Evolutionary conservation across 2,888 invertebrate species (phyloP).

Genomic region (Dolichomitus sp.): DNA sequence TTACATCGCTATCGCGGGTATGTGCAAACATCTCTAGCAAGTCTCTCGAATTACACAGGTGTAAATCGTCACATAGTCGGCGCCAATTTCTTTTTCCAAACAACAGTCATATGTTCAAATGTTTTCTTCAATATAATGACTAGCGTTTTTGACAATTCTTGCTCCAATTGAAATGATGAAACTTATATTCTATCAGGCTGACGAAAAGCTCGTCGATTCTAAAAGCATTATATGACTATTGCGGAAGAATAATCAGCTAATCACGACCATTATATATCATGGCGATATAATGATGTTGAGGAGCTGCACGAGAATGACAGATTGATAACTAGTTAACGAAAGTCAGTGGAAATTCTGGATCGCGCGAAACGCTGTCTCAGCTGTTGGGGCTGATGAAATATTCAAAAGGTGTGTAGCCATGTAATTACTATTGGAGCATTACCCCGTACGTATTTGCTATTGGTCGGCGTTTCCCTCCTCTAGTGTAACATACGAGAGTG

Average conservation of each 20-base stretch:
- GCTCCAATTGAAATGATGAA: slow-evolving; percentile 12
- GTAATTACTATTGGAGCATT: background rate
- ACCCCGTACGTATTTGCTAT: background rate
- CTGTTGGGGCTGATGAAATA: slow-evolving; percentile 23
- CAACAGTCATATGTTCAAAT: background rate
- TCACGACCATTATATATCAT: slow-evolving; percentile 25
- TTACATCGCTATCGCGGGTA: background rate
- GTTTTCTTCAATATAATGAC: background rate
- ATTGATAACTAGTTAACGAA: slow-evolving; percentile 19
- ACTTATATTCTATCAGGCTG: slow-evolving; percentile 6
- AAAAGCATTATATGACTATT: slow-evolving; percentile 11
- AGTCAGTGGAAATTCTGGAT: slow-evolving; percentile 23
- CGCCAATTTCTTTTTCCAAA: slow-evolving; percentile 4
- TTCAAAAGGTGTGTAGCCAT: background rate
- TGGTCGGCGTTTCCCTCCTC: background rate
- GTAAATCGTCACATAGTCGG: background rate
- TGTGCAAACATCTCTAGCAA: background rate
- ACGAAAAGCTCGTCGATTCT: slow-evolving; percentile 5
- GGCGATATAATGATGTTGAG: background rate
- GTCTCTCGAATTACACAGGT: background rate
- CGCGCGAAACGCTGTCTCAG: background rate
- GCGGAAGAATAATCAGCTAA: slow-evolving; percentile 35
- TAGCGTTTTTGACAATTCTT: background rate
- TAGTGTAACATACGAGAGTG: background rate
- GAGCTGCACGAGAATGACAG: slow-evolving; percentile 7